Evolutionary conservation across 2,888 invertebrate species (phyloP), one percentile per base, ranked within the genome.

Genomic region (Zygothrica quintamaculata): DNA sequence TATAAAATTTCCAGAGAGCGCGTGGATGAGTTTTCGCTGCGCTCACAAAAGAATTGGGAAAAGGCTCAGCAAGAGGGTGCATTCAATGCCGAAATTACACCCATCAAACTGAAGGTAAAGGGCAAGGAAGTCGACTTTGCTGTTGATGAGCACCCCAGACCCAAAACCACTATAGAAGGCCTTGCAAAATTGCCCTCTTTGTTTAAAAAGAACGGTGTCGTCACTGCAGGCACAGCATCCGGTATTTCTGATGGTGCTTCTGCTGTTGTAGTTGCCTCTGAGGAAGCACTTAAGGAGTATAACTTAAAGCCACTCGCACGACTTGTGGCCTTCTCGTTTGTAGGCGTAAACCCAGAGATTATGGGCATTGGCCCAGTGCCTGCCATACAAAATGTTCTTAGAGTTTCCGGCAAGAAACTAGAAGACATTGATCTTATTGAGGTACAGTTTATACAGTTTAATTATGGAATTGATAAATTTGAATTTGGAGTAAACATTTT

Each of bases 281-380:
- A 99, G 91, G 96, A 95, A 61, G 97, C 98, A 0, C 93, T 97
- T 0, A 95, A 96, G 88, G 91, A 94, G 77, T 92, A 95, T 84
- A 94, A 94, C 72, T 92, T 99, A 43, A 96, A 94, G 88, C 99
- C 99, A 0, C 92, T 99, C 53, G 99, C 98, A 0, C 93, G 98
- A 61, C 92, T 99, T 12, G 95, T 97, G 6, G 98, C 96, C 34
- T 99, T 97, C 92, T 94, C 96, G n/a, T 93, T 95, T 80, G 96
- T 98, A 66, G 98, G 98, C 51, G 98, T 98, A 40, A 99, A 99
- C 82, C 99, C 99, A 37, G 95, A 95, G 88, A 98, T 99, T 85
- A 99, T 99, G 99, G 99, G 99, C 52, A 95, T 98, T 78, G 99
- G 99, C 0, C 99, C 99, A 1, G 98, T 96, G 13, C 96, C 98